A percentile compares a stretch with the other conserved stretches of the same genome.
Conservation (phyloP, 1,140 invertebrate genomes). For the Drosophila pachea region DNA sequence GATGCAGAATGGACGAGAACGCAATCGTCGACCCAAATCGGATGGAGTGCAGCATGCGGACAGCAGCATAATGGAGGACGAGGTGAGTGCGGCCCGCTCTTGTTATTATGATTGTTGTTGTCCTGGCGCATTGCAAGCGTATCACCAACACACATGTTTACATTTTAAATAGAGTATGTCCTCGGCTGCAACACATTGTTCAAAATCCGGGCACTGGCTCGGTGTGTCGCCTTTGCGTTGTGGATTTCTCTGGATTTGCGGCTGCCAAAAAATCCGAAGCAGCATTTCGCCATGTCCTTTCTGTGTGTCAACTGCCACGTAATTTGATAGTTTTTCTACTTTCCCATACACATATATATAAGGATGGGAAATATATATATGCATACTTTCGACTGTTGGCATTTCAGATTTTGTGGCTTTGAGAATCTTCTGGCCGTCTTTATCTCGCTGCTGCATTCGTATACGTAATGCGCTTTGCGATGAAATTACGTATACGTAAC, state of each 20-base stretch:
- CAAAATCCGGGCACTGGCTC: slow-evolving; percentile 25
- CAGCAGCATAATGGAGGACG: slow-evolving; percentile 77
- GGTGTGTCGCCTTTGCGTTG: slow-evolving; percentile 25
- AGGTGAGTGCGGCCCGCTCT: slow-evolving; percentile 53
- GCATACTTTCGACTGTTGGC: slow-evolving; percentile 27
- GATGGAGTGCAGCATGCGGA: slow-evolving; percentile 76
- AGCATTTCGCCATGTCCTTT: slow-evolving; percentile 8
- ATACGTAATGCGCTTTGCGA: slow-evolving; percentile 58
- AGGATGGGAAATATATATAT: slow-evolving; percentile 14
- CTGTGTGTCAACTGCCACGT: slow-evolving; percentile 62
- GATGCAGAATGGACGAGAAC: slow-evolving; percentile 65
- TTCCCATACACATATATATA: slow-evolving; percentile 55
- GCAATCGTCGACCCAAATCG: slow-evolving; percentile 70
- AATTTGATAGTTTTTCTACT: slow-evolving; percentile 74
- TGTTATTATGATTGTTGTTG: slow-evolving; percentile 35
- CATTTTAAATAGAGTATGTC: slow-evolving; percentile 53
- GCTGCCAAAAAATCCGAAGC: slow-evolving; percentile 9
- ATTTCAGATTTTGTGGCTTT: slow-evolving; percentile 48
- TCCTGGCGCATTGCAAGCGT: neutral
- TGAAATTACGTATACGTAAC: slow-evolving; percentile 65
- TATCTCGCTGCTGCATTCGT: slow-evolving; percentile 10
- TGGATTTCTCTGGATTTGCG: slow-evolving; percentile 23
- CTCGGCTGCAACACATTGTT: slow-evolving; percentile 21
- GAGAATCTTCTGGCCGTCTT: neutral
- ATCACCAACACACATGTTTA: slow-evolving; percentile 40